Conservation (phyloP, 2,888 invertebrate species). For the Apamea monoglypha region DNA sequence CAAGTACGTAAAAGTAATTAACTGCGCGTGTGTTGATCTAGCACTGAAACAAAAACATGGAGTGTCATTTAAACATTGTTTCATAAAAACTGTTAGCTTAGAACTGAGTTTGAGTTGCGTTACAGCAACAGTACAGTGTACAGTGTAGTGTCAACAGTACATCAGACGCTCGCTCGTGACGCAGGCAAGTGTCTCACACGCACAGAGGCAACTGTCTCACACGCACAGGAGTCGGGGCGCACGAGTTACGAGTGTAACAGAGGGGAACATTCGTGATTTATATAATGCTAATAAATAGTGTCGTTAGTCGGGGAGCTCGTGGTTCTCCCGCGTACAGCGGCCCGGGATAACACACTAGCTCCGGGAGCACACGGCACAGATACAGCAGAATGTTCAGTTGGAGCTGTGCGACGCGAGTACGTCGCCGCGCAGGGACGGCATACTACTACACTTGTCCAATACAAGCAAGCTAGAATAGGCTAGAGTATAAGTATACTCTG, state of each 20-base stretch:
- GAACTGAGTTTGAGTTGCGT: slow-evolving; percentile 30
- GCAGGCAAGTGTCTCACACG: neutral
- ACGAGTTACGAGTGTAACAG: slow-evolving; percentile 3
- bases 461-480: too few species aligned
- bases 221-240: neutral
- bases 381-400: neutral
- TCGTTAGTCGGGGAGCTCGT: slow-evolving; percentile 20
- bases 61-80: slow-evolving; percentile 39
- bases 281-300: slow-evolving; percentile 52
- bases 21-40: slow-evolving; percentile 26
- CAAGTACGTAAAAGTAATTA: slow-evolving; percentile 12
- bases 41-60: slow-evolving; percentile 26
- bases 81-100: slow-evolving; percentile 15
- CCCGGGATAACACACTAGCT: neutral
- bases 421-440: neutral
- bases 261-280: slow-evolving; percentile 30
- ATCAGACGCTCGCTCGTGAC: slow-evolving; percentile 8
- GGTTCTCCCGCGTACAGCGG: neutral
- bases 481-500: neutral
- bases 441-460: neutral
- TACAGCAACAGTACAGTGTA: neutral
- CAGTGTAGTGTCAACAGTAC: slow-evolving; percentile 17
- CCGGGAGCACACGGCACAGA: neutral
- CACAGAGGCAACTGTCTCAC: neutral
- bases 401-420: too few species aligned